Percentiles rank a stretch among this genome's conserved stretches.
Conservation (phyloP, 2,113 vertebrate genomes). For the Notarius quadriscutis region DNA sequence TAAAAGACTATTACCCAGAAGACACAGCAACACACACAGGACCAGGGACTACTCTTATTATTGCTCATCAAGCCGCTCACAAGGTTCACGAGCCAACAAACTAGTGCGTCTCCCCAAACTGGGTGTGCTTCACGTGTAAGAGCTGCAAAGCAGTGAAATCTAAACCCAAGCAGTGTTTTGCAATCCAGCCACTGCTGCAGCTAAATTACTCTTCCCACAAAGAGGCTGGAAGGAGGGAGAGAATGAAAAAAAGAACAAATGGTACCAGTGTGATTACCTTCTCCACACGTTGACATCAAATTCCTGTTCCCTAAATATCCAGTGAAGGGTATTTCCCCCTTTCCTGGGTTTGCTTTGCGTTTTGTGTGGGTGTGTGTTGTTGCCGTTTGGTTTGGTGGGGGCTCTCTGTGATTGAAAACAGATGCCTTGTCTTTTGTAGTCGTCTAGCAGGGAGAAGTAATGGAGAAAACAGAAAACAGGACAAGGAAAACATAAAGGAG, state of each 20-base stretch:
- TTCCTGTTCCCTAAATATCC: constrained; percentile 48
- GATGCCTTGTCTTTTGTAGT: constrained; percentile 59
- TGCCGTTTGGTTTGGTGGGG: constrained; percentile 48
- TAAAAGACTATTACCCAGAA: constrained; percentile 34
- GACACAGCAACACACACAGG: neutral
- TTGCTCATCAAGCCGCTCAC: constrained; percentile 14
- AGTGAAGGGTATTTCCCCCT: constrained; percentile 44
- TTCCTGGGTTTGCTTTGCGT: constrained; percentile 10
- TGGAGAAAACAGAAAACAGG: constrained; percentile 58
- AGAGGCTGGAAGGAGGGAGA: constrained; percentile 14
- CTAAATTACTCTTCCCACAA: constrained; percentile 36
- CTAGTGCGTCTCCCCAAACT: constrained; percentile 13
- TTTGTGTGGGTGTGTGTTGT: constrained; percentile 35
- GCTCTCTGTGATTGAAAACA: constrained; percentile 58
- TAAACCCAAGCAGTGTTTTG: constrained; percentile 44
- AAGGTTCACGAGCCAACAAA: constrained; percentile 31
- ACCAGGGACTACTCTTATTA: constrained; percentile 22
- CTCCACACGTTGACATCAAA: constrained; percentile 46
- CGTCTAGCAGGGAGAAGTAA: constrained; percentile 53
- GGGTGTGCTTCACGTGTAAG: constrained; percentile 34
- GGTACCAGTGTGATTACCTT: constrained; percentile 42
- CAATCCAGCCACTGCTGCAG: constrained; percentile 35
- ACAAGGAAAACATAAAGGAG: constrained; percentile 57
- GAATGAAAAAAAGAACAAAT: constrained; percentile 13
- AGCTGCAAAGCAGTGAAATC: constrained; percentile 41